phyloP scores from a whole-genome alignment of 2,888 invertebrate genomes.

The Caenorhabditis sp. region DNA sequence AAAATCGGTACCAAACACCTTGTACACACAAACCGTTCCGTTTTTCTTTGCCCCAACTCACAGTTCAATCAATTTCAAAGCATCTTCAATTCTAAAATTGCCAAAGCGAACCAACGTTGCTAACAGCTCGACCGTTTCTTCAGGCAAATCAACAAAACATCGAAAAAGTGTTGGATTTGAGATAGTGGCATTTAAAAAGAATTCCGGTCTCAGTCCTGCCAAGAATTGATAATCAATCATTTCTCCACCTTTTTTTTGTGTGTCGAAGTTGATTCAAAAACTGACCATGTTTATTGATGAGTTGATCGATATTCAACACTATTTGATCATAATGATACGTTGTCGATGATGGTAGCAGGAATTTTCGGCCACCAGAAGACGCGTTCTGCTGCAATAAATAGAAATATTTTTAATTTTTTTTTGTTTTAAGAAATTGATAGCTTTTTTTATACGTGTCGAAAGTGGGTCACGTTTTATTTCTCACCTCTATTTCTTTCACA shows the following conservation, averaged over 20 bases:
- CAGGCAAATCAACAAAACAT: conserved; percentile 43
- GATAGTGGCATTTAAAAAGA: conserved; percentile 49
- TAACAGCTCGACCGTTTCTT: conserved; percentile 19
- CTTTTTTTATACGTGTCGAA: too few relatives aligned
- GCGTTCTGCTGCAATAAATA: too few relatives aligned
- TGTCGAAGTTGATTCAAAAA: background rate
- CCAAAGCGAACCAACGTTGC: conserved; percentile 21
- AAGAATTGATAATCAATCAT: conserved; percentile 3
- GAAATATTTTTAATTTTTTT: too few relatives aligned
- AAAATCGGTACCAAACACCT: too few relatives aligned
- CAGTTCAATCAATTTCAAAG: conserved; percentile 54
- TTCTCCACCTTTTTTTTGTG: background rate
- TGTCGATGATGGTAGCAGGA: background rate
- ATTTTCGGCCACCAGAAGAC: too few relatives aligned
- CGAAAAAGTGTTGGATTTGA: conserved; percentile 45
- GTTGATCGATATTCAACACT: conserved; percentile 17
- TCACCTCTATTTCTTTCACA: too few relatives aligned
- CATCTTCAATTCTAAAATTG: conserved; percentile 50
- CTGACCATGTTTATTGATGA: conserved; percentile 4
- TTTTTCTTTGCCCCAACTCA: conserved; percentile 18
- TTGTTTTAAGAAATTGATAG: too few relatives aligned
- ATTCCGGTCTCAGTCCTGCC: conserved; percentile 49
- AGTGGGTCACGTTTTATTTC: conserved; percentile 19
- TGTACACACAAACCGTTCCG: too few relatives aligned
- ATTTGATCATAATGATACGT: conserved; percentile 8